A percentile compares a stretch with the other conserved stretches of the same genome.
Conservation (phyloP, 2,888 invertebrate genomes). For the Patella depressa region DNA sequence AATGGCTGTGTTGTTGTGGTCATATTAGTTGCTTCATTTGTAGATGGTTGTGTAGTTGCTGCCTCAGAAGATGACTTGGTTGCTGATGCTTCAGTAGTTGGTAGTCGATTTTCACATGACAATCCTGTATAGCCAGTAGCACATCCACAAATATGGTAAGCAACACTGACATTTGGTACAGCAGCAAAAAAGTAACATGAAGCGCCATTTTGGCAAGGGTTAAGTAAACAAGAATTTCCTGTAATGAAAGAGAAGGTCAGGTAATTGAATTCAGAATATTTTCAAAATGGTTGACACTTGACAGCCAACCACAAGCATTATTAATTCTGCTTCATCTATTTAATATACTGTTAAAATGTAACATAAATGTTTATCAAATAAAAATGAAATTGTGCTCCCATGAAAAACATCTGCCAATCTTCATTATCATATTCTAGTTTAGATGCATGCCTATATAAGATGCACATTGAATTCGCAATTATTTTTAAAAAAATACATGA, state of each 20-base stretch:
- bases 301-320: too few relatives aligned
- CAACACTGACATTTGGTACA: conserved; percentile 26
- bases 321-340: too few relatives aligned
- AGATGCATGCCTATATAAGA: too few relatives aligned
- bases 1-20: not conserved
- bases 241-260: conserved; percentile 12
- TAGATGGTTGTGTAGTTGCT: not conserved
- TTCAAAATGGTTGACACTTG: too few relatives aligned
- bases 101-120: conserved; percentile 11
- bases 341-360: too few relatives aligned
- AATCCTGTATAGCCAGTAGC: conserved; percentile 70
- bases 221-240: conserved; percentile 37
- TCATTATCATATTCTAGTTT: too few relatives aligned
- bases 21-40: not conserved
- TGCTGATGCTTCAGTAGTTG: not conserved
- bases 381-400: too few relatives aligned
- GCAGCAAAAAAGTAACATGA: conserved; percentile 29
- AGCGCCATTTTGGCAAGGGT: conserved; percentile 39
- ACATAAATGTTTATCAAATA: too few relatives aligned
- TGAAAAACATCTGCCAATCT: too few relatives aligned
- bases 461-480: too few relatives aligned
- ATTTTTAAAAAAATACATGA: too few relatives aligned
- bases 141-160: conserved; percentile 73
- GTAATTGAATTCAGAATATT: too few relatives aligned
- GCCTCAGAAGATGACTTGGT: not conserved